Conservation (phyloP, 23 tunicate species). For the Diplosoma virens region DNA sequence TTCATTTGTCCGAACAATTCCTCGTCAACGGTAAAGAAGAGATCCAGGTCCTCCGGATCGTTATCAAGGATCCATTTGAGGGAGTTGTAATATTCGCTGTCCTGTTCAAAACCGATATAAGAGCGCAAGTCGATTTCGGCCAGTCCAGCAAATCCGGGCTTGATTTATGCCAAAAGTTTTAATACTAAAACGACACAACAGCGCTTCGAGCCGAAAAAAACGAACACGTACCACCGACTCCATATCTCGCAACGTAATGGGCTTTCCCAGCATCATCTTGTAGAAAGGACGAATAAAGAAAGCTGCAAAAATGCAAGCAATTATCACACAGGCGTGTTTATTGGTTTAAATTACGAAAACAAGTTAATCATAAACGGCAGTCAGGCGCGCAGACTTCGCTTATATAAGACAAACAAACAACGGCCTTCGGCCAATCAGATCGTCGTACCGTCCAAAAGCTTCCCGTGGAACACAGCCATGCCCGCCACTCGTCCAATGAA, state of each 20-base stretch:
- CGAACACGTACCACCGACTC: slow-evolving; percentile 82
- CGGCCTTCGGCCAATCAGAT: too few species aligned
- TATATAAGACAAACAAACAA: too few species aligned
- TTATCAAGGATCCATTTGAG: slow-evolving; percentile 90
- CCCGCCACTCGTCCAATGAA: slow-evolving; percentile 99
- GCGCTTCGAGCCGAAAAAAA: too few species aligned
- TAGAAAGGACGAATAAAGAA: slow-evolving; percentile 97
- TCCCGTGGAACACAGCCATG: slow-evolving; percentile 98
- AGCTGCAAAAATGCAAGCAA: slow-evolving; percentile 67
- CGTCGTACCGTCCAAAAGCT: slow-evolving; percentile 84
- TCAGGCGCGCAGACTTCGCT: too few species aligned
- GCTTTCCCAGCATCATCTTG: slow-evolving; percentile 98
- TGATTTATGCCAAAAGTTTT: too few species aligned
- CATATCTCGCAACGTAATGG: slow-evolving; percentile 94
- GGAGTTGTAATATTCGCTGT: slow-evolving; percentile 94
- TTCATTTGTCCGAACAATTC: slow-evolving; percentile 84
- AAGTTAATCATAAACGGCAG: too few species aligned
- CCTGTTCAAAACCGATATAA: too few species aligned
- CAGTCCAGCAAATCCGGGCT: too few species aligned
- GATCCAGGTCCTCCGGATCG: slow-evolving; percentile 78
- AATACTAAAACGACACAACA: too few species aligned
- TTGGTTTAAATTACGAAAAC: too few species aligned
- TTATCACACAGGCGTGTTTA: too few species aligned
- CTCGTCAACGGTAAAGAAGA: slow-evolving; percentile 84
- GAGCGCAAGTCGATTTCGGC: too few species aligned